Base-by-base conservation (phyloP, 2,888 invertebrate species). In the Xylota sylvarum region DNA sequence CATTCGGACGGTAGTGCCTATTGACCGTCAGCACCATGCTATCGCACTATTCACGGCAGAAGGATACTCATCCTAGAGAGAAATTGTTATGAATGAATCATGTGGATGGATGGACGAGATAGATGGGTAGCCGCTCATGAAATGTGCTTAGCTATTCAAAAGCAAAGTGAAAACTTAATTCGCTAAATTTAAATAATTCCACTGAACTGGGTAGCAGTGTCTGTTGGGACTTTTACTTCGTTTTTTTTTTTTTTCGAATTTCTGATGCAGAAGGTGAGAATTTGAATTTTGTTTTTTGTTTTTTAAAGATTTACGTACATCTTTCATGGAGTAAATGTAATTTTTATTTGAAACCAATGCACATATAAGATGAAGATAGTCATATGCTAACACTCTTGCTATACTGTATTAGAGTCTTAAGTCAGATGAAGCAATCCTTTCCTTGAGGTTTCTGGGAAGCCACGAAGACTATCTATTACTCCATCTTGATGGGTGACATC, bases 151-250 rank as follows among this genome's bases (percentile, higher is more conserved):
- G 70, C 74, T 72, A 85, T 85, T 85, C 76, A 81, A 70, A 80
- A 81, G 58, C 80, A 80, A 70, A 85, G 81, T 80, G 80, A 65
- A 85, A 85, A 85, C 58, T 70, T 70, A 80, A 85, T 81, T 80
- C 74, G 64, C 23, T 48, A 67, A 70, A 80, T 77, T 72, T 52
- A 70, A 79, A 79, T 79, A 79, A 72, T 64, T 56, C 64, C 12
- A 55, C 73, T 9, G 40, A 62, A 23, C 40, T 48, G 69, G 40
- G n/a, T 50, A 23, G 56, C 23, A 55, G 55, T 5, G 9, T 55
- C 55, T 12, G 10, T 19, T 4, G 7, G 5, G 56, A 1, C 10
- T 17, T 56, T n/a, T n/a, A n/a, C n/a, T n/a, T n/a, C n/a, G n/a
- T n/a, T n/a, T n/a, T n/a, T 58, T 52, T 12, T 35, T 32, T 56